A percentile compares a stretch with the other conserved stretches of the same genome.
Evolutionary conservation across 2,797 vertebrate species (phyloP).

Genomic region (Sebastes iracundus): DNA sequence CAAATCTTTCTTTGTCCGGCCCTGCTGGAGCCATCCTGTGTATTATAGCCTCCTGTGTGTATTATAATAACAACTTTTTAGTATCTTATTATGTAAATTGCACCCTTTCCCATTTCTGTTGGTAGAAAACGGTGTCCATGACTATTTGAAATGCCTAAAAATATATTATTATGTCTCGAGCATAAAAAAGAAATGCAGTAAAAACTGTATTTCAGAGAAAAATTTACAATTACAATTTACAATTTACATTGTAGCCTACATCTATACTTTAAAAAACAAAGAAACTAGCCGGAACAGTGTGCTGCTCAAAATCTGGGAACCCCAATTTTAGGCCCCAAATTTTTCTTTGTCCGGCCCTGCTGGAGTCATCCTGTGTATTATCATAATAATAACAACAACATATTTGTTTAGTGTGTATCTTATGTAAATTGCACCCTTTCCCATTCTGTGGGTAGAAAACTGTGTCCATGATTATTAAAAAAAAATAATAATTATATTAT

Average conservation of each 20-base stretch:
- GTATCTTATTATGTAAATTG: background rate
- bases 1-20: background rate
- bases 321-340: background rate
- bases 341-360: background rate
- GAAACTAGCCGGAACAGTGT: background rate
- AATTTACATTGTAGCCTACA: background rate
- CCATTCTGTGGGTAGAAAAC: background rate
- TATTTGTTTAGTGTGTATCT: background rate
- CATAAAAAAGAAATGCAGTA: too few relatives aligned
- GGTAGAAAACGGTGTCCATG: background rate
- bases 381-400: too few relatives aligned
- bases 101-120: background rate
- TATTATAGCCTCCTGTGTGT: too few relatives aligned
- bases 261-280: background rate
- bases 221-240: too few relatives aligned
- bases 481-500: too few relatives aligned
- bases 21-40: background rate
- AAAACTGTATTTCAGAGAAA: too few relatives aligned
- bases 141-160: background rate
- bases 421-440: background rate
- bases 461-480: background rate
- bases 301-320: background rate
- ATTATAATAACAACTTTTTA: background rate
- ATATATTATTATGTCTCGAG: background rate
- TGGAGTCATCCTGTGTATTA: too few relatives aligned